Evolutionary conservation across 2,797 vertebrate genomes (phyloP).

Genomic region (Urophycis tenuis): DNA sequence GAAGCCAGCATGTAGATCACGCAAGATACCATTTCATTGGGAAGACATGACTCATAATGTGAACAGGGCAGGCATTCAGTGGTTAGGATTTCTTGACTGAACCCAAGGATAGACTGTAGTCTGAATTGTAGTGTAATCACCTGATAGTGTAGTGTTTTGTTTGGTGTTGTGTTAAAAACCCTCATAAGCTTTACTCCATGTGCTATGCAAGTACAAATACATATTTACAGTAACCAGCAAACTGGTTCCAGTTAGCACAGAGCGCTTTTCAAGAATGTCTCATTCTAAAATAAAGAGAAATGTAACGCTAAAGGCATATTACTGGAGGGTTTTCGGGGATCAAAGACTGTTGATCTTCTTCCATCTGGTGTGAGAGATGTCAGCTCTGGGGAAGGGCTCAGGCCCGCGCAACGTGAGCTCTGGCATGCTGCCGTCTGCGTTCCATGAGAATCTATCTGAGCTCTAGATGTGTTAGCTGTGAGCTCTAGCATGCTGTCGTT

Average conservation of each 20-base stretch:
- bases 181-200: background rate
- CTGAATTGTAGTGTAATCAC: background rate
- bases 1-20: constrained; percentile 34
- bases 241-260: background rate
- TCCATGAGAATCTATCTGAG: too few relatives aligned
- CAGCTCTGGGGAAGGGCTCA: constrained; percentile 1
- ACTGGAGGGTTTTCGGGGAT: background rate
- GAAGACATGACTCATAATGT: background rate
- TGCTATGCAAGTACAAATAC: background rate
- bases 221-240: background rate
- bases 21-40: constrained; percentile 18
- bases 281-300: background rate
- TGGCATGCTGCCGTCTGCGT: background rate
- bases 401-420: background rate
- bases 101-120: too few relatives aligned
- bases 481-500: too few relatives aligned
- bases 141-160: background rate
- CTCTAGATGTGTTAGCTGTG: too few relatives aligned
- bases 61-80: background rate
- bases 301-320: background rate
- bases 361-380: background rate
- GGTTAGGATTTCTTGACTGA: too few relatives aligned
- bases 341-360: background rate
- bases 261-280: background rate
- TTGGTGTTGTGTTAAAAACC: background rate